Evolutionary conservation across 1,140 invertebrate genomes (phyloP).

Genomic region (Panonychus citri): DNA sequence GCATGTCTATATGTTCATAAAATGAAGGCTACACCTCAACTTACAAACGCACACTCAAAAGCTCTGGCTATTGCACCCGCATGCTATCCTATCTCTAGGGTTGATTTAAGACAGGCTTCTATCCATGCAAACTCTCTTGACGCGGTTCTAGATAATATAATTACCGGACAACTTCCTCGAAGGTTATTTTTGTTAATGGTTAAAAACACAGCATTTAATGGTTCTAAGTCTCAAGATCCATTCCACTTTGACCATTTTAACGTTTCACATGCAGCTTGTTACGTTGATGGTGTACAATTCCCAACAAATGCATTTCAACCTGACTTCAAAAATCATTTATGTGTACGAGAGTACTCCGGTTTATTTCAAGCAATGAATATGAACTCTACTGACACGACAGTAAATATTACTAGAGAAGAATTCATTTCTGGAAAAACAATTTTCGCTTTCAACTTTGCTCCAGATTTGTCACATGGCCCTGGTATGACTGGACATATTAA

Average conservation of each 20-base stretch:
- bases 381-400: background rate
- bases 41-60: slow-evolving; percentile 7
- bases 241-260: background rate
- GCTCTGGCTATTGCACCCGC: slow-evolving; percentile 1
- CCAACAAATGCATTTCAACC: background rate
- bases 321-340: slow-evolving; percentile 2
- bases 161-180: slow-evolving; percentile 11
- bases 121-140: slow-evolving; percentile 7
- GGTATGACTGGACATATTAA: slow-evolving; percentile 1
- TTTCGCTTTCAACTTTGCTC: slow-evolving; percentile 5
- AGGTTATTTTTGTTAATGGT: slow-evolving; percentile 7
- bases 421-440: background rate
- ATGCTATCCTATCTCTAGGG: slow-evolving; percentile 6
- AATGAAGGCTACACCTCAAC: background rate
- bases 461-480: slow-evolving; percentile 2
- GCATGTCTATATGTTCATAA: slow-evolving; percentile 4
- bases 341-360: background rate
- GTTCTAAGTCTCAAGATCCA: slow-evolving; percentile 4
- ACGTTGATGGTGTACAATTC: slow-evolving; percentile 2
- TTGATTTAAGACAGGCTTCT: slow-evolving; percentile 11
- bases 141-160: slow-evolving; percentile 12
- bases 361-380: slow-evolving; percentile 3
- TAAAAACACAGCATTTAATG: slow-evolving; percentile 4
- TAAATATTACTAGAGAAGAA: background rate
- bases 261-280: slow-evolving; percentile 5